Evolutionary conservation across 2,888 invertebrate genomes (phyloP), one percentile per base, ranked within the genome.

Genomic region (Crematogaster levior): DNA sequence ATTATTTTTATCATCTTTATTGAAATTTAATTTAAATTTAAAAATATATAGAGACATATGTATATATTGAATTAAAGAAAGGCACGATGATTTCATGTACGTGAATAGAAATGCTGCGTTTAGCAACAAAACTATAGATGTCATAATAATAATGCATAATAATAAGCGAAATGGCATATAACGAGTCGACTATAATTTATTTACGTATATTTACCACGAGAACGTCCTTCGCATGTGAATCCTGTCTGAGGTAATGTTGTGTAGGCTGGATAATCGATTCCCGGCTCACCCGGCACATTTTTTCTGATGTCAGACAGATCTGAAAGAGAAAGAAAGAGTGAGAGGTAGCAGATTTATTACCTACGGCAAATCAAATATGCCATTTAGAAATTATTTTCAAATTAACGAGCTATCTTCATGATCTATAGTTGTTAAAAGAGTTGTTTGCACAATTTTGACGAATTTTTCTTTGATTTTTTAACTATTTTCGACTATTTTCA

Each of bases 241-340:
- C 95, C 94, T 0, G 96, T 97, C 83, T 95, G 95, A 0, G 96
- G 96, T 88, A 96, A 95, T 34, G 93, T 93, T 65, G 95, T 95
- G 43, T 96, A 95, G 27, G 96, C 95, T 0, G 96, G 96, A 91
- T 97, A 97, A 93, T 97, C 97, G 60, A 94, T 94, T 21, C 96
- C 96, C 0, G 97, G 97, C 89, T 96, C 96, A 0, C 97, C 97
- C 7, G 96, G 97, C 65, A 97, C 96, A 24, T 96, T 95, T 70
- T 95, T 95, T 77, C 96, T 94, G 86, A 96, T 96, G 92, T 96
- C 96, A 95, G 96, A 95, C 60, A 93, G 91, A 84, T 93, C 94
- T 91, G 90, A 37, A 84, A 83, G 27, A 68, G 18, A 74, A 18
- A 48, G 34, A 40, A 30, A 40, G n/a, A 68, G 40, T 43, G 63